Conservation (phyloP, 2,113 vertebrate genomes). For the Drymodes brunneopygia region DNA sequence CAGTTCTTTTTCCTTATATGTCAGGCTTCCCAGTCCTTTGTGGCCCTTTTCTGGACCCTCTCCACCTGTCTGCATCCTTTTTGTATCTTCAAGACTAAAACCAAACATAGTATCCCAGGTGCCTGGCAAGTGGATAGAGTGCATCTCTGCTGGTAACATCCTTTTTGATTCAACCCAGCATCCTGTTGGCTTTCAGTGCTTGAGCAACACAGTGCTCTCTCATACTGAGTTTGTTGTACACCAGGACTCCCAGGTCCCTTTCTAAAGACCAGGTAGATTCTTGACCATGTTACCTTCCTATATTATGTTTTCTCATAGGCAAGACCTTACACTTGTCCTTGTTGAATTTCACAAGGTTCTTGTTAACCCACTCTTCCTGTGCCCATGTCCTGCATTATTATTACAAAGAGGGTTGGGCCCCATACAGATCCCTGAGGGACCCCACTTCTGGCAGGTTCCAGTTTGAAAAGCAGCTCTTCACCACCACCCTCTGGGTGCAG, state of each 20-base stretch:
- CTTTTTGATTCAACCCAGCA: background rate
- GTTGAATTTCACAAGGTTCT: background rate
- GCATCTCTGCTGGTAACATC: background rate
- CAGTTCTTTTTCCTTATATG: background rate
- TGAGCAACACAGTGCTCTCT: too few relatives aligned
- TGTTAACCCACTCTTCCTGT: background rate
- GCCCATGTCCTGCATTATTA: background rate
- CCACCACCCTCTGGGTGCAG: background rate
- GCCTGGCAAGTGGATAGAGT: too few relatives aligned
- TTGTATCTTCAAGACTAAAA: background rate
- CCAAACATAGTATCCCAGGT: background rate
- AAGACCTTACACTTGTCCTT: background rate
- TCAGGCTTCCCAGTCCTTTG: background rate
- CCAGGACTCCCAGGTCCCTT: background rate
- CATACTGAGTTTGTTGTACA: background rate
- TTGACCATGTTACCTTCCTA: background rate
- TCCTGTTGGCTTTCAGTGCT: background rate
- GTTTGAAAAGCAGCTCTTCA: background rate
- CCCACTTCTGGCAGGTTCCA: background rate
- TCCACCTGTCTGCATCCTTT: background rate
- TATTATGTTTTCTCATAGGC: background rate
- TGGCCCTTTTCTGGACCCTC: background rate
- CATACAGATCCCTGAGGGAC: background rate
- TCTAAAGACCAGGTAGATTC: background rate
- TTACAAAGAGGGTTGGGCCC: fast-evolving